phyloP scores from a whole-genome alignment of 2,797 vertebrate genomes.

The Chelonia mydas region DNA sequence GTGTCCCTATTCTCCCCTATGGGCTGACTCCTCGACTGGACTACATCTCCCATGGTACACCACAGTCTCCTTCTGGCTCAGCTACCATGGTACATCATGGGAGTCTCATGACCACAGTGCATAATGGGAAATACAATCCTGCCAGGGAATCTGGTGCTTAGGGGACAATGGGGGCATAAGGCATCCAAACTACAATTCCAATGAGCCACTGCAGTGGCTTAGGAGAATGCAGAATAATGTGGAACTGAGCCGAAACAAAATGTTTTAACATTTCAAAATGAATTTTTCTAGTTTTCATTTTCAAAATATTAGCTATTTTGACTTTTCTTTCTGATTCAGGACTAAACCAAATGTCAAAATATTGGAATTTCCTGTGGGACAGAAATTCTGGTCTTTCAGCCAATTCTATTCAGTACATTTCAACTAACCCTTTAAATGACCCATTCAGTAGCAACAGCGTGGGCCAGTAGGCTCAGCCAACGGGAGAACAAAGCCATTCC shows the following conservation, averaged over 20 bases:
- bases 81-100: background rate
- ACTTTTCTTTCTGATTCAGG: background rate
- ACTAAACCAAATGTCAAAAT: background rate
- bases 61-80: background rate
- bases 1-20: background rate
- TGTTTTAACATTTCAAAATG: background rate
- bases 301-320: background rate
- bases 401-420: background rate
- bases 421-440: background rate
- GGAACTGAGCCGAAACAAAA: background rate
- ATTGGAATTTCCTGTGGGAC: background rate
- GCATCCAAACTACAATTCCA: background rate
- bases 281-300: background rate
- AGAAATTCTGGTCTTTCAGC: background rate
- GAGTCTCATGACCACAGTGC: accelerated
- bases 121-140: background rate
- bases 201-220: background rate
- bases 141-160: background rate
- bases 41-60: background rate
- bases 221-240: background rate
- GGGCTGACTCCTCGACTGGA: background rate
- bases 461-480: background rate
- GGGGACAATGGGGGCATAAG: background rate
- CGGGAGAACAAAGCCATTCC: accelerated
- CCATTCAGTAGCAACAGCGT: background rate